Percentiles rank a stretch among this genome's conserved stretches.
phyloP scores from a whole-genome alignment of 2,888 invertebrate genomes.

The Sepioteuthis lessoniana region DNA sequence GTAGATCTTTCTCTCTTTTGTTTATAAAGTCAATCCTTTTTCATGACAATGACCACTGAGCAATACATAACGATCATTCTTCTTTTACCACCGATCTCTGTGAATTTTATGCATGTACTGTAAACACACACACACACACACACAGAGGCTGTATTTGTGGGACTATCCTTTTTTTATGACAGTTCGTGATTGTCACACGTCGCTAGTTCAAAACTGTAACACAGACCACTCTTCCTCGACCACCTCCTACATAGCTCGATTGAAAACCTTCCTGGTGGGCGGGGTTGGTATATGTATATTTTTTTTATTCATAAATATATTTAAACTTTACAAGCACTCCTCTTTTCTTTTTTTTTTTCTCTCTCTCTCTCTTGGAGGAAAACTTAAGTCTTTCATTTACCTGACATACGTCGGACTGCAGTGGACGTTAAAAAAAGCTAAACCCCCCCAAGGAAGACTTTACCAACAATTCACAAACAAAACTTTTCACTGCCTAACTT shows the following conservation, averaged over 20 bases:
- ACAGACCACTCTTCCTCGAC: background rate
- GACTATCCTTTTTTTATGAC: background rate
- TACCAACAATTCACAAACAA: background rate
- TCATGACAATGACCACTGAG: no score
- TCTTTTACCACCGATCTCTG: background rate
- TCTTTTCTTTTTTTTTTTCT: background rate
- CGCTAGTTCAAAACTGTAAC: background rate
- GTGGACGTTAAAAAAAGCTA: no score
- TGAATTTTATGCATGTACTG: background rate
- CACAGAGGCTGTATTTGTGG: no score
- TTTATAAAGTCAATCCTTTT: no score
- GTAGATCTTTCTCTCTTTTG: no score
- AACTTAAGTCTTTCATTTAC: background rate
- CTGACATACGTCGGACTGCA: background rate
- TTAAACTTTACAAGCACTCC: background rate
- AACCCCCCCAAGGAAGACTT: background rate
- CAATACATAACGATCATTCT: background rate
- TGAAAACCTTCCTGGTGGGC: background rate
- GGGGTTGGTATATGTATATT: background rate
- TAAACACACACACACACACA: no score
- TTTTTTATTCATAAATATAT: slow-evolving; percentile 13
- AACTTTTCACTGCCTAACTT: background rate
- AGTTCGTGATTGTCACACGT: background rate
- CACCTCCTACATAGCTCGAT: background rate
- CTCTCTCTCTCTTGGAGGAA: background rate